A percentile compares a stretch with the other conserved stretches of the same genome.
Conservation (phyloP, 2,797 vertebrate genomes). For the Gobionotothen gibberifrons region DNA sequence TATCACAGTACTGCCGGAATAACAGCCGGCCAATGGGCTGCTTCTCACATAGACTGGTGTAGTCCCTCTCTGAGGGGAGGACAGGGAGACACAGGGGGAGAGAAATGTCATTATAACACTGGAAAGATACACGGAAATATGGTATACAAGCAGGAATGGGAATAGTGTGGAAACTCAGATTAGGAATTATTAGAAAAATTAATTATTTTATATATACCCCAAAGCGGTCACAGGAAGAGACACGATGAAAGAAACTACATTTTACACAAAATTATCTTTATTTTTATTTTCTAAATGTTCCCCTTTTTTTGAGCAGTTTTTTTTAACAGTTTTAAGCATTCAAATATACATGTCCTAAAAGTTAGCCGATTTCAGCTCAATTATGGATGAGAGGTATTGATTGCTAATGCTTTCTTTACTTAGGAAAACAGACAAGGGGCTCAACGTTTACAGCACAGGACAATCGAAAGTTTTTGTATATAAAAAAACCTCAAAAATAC, state of each 20-base stretch:
- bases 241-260: no score
- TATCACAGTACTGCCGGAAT: constrained; percentile 94
- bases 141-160: not conserved
- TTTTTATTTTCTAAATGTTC: not conserved
- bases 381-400: not conserved
- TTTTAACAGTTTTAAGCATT: no score
- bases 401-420: not conserved
- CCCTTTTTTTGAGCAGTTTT: not conserved
- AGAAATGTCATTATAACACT: not conserved
- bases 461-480: not conserved
- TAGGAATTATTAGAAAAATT: no score
- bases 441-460: not conserved
- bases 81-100: not conserved
- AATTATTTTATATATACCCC: no score
- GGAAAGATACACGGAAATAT: not conserved
- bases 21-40: constrained; percentile 94
- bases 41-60: constrained; percentile 91
- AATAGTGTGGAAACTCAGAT: not conserved
- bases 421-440: not conserved
- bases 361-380: not conserved
- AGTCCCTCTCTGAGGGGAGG: constrained; percentile 87
- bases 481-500: no score
- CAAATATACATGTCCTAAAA: no score
- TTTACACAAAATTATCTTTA: not conserved
- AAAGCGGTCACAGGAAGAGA: no score